These are phyloP conservation scores for Chromoteleia sp. DNA, from an alignment of 2,888 invertebrate species.

Conservation along the genomic window DNA sequence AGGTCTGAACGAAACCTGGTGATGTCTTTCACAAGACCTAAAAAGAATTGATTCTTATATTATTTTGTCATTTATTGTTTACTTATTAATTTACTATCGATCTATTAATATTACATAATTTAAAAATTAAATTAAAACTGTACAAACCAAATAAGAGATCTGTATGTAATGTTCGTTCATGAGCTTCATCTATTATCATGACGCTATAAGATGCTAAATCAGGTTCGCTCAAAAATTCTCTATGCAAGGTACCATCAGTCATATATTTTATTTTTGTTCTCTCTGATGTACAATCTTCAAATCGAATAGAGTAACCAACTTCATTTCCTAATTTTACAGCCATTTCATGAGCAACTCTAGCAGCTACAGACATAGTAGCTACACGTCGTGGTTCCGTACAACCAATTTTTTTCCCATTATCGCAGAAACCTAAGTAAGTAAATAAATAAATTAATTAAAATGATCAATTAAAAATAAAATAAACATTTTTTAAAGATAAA, in stretches of 20 bases:
- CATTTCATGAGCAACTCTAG: slow-evolving; percentile 99
- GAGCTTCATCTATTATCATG: slow-evolving; percentile 99
- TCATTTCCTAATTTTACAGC: slow-evolving; percentile 97
- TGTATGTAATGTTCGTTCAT: slow-evolving; percentile 98
- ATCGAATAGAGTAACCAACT: slow-evolving; percentile 96
- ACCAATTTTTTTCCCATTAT: slow-evolving; percentile 94
- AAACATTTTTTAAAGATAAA: too few species aligned
- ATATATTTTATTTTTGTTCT: slow-evolving; percentile 98
- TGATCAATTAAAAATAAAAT: background rate
- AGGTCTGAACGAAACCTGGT: slow-evolving; percentile 96
- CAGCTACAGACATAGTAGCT: slow-evolving; percentile 99
- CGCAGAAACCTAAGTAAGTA: slow-evolving; percentile 86
- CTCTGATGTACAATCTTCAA: slow-evolving; percentile 97
- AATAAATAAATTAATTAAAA: background rate
- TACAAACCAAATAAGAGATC: slow-evolving; percentile 94
- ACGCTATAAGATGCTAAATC: slow-evolving; percentile 98
- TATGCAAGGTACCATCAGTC: slow-evolving; percentile 99
- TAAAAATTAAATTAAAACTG: too few species aligned
- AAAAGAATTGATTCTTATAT: background rate
- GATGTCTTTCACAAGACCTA: slow-evolving; percentile 96
- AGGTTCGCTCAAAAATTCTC: slow-evolving; percentile 99
- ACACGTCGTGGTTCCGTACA: slow-evolving; percentile 99
- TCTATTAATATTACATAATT: background rate
- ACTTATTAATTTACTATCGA: background rate
- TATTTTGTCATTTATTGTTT: slow-evolving; percentile 1